A percentile compares a stretch with the other conserved stretches of the same genome.
These are phyloP conservation scores for Sturnira hondurensis DNA, from an alignment of 2,113 vertebrate species.

Conservation along the genomic window DNA sequence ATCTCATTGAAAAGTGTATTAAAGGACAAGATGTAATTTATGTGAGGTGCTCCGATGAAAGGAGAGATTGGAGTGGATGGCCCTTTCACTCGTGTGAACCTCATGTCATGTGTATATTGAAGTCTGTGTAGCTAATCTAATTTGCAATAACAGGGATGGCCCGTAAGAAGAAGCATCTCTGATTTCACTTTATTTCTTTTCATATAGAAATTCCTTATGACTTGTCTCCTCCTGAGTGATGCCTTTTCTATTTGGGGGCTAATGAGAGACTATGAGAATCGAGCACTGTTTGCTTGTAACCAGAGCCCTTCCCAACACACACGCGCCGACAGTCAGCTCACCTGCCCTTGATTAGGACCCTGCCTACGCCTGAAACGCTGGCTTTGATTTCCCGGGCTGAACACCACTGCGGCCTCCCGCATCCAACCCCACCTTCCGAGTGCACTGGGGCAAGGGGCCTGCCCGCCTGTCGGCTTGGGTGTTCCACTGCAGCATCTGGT, in stretches of 20 bases:
- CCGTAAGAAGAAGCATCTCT: slow-evolving; percentile 63
- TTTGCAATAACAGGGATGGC: slow-evolving; percentile 80
- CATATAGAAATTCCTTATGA: slow-evolving; percentile 72
- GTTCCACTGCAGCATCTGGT: background rate
- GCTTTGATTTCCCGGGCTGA: background rate
- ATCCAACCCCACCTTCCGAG: background rate
- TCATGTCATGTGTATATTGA: slow-evolving; percentile 81
- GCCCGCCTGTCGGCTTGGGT: too few species aligned
- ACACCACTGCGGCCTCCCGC: background rate
- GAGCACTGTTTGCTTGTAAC: background rate
- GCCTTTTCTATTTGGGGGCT: slow-evolving; percentile 52
- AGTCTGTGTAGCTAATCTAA: slow-evolving; percentile 81
- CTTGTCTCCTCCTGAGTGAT: slow-evolving; percentile 65
- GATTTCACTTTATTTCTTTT: slow-evolving; percentile 64
- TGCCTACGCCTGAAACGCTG: background rate
- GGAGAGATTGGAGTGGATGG: slow-evolving; percentile 84
- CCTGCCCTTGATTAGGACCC: background rate
- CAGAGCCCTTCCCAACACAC: accelerated
- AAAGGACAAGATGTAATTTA: slow-evolving; percentile 84
- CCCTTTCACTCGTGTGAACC: slow-evolving; percentile 78
- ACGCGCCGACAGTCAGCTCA: background rate
- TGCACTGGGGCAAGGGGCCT: accelerated
- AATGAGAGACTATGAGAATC: slow-evolving; percentile 52
- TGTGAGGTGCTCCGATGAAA: slow-evolving; percentile 80
- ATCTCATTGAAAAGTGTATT: slow-evolving; percentile 84